Evolutionary conservation across 2,797 vertebrate genomes (phyloP).

Genomic region (Gymnopithys bicolor): DNA sequence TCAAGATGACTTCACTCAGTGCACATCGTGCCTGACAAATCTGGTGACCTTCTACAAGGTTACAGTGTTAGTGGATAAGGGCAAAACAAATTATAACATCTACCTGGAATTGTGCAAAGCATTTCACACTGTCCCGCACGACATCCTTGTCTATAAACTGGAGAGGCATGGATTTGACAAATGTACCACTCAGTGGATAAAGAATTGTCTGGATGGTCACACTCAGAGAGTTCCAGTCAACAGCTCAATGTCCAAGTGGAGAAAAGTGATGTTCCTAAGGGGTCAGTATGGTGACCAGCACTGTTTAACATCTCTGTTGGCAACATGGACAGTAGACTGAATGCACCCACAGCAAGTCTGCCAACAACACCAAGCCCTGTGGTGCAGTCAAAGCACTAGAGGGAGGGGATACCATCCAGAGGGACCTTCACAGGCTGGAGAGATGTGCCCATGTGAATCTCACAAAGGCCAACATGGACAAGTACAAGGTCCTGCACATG

Average conservation of each 20-base stretch:
- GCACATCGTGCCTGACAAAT: not conserved
- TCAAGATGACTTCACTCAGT: not conserved
- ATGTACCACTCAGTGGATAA: not conserved
- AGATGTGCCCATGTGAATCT: not conserved
- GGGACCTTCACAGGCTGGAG: not conserved
- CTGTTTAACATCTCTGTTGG: not conserved
- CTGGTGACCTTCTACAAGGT: not conserved
- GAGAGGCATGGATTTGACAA: not conserved
- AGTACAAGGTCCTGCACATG: not conserved
- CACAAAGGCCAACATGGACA: not conserved
- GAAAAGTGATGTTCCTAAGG: not conserved
- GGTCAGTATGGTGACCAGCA: not conserved
- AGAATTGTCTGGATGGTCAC: not conserved
- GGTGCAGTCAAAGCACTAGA: not conserved
- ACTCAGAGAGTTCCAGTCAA: not conserved
- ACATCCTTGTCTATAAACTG: not conserved
- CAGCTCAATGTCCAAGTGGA: not conserved
- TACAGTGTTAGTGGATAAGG: no score
- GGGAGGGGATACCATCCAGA: not conserved
- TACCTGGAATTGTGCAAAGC: not conserved
- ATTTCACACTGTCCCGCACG: not conserved
- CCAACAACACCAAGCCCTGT: not conserved
- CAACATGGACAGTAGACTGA: not conserved
- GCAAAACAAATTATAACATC: not conserved
- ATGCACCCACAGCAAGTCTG: not conserved